Base-by-base conservation (phyloP, 2,113 vertebrate species). In the Cryptotis parvus region DNA sequence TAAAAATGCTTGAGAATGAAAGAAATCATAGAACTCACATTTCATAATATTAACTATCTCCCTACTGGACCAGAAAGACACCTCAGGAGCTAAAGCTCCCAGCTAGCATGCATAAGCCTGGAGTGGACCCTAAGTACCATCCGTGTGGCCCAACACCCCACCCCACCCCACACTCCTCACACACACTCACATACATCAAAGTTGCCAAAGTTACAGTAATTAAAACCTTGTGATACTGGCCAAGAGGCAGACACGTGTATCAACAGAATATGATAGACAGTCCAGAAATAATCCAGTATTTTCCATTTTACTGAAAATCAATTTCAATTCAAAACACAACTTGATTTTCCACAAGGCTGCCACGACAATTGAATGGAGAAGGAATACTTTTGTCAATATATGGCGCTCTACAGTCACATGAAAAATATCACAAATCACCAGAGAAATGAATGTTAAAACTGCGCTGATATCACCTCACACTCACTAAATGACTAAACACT, bases 401-500 rank as follows among this genome's bases (percentile, higher is more conserved):
- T n/a, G 45, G 45, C 14, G n/a, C 43, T 52, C 16, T 15, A 72
- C 4, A 49, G 65, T 14, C 74, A 78, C 27, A 72, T 49, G 65
- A 31, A 84, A 37, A 91, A 63, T 29, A 41, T 35, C 58, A 74
- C 52, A 41, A 49, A 24, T 65, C 31, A 37, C 55, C 41, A 63
- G 39, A 9, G 26, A 94, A 87, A 70, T 65, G 49, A 61, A 91
- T 83, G 74, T 63, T 16, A 69, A 84, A 87, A 69, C 33, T 29
- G 55, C 58, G 74, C 14, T 29, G 61, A 68, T 58, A 75, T 12
- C 49, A 75, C 31, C 72, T 72, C 24, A 66, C n/a, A 76, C 4
- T 33, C 14, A 69, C 31, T 24, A 35, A 87, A n/a, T n/a, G n/a
- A n/a, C n/a, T n/a, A n/a, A n/a, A n/a, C n/a, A n/a, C n/a, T n/a